These are phyloP conservation scores for Tinea trinotella DNA, from an alignment of 2,888 invertebrate genomes.

Conservation along the genomic window DNA sequence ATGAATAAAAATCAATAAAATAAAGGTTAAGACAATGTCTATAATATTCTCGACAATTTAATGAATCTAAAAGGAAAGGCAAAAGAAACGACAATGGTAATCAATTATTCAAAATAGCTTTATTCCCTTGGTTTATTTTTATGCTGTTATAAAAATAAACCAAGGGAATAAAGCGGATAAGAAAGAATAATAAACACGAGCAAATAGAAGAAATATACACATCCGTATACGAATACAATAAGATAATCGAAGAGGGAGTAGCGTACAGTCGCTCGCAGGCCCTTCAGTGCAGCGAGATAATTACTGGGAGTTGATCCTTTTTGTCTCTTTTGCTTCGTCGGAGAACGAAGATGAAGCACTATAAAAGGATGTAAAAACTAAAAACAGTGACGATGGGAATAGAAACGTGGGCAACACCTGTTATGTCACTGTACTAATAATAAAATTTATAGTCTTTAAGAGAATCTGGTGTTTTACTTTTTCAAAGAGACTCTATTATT, in stretches of 20 bases:
- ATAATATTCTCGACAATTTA: background rate
- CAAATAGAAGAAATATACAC: constrained; percentile 35
- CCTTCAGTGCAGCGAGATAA: constrained; percentile 48
- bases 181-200: constrained; percentile 14
- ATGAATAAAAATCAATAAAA: too few species aligned
- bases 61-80: background rate
- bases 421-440: background rate
- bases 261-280: constrained; percentile 24
- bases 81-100: constrained; percentile 2
- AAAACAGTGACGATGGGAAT: constrained; percentile 27
- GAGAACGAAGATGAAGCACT: constrained; percentile 35
- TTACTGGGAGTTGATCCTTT: constrained; percentile 32
- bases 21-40: too few species aligned
- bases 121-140: too few species aligned
- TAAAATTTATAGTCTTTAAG: too few species aligned
- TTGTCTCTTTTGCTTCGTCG: constrained; percentile 33
- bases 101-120: constrained; percentile 9
- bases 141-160: background rate
- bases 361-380: constrained; percentile 20
- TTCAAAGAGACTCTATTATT: too few species aligned
- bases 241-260: constrained; percentile 43
- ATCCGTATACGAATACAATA: constrained; percentile 55
- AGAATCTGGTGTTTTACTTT: too few species aligned
- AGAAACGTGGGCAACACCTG: constrained; percentile 23
- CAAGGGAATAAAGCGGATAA: background rate